Conservation (phyloP, 1,140 invertebrate genomes). For the Drosophila baimaii region DNA sequence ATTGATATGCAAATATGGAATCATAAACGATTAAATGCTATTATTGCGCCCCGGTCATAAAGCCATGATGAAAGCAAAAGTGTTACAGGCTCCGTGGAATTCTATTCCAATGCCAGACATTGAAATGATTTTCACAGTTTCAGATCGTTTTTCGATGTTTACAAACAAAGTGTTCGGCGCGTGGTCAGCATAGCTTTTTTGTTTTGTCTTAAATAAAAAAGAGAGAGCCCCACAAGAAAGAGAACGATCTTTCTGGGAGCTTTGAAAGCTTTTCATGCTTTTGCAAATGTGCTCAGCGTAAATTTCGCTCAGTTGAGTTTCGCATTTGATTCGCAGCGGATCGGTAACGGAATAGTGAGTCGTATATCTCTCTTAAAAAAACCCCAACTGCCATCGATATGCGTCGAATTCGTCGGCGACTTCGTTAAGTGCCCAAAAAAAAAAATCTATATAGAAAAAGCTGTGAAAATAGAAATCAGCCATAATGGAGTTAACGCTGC, state of each 20-base stretch:
- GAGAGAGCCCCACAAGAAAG: slow-evolving; percentile 7
- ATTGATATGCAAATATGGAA: slow-evolving; percentile 55
- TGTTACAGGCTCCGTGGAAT: slow-evolving; percentile 38
- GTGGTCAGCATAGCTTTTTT: slow-evolving; percentile 45
- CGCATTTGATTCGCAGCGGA: slow-evolving; percentile 39
- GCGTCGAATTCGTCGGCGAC: slow-evolving; percentile 33
- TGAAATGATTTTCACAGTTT: slow-evolving; percentile 65
- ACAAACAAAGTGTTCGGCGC: slow-evolving; percentile 68
- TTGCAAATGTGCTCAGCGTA: slow-evolving; percentile 15
- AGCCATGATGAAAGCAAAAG: slow-evolving; percentile 65
- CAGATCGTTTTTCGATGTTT: slow-evolving; percentile 53
- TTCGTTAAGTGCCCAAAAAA: slow-evolving; percentile 23
- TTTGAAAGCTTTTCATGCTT: slow-evolving; percentile 47
- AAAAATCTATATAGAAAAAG: slow-evolving; percentile 18
- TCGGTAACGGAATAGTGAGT: slow-evolving; percentile 17
- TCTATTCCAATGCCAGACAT: slow-evolving; percentile 41
- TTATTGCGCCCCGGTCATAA: slow-evolving; percentile 26
- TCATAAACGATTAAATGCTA: slow-evolving; percentile 19
- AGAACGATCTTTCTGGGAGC: slow-evolving; percentile 31
- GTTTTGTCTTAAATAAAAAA: slow-evolving; percentile 1
- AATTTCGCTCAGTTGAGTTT: slow-evolving; percentile 54
- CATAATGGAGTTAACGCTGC: slow-evolving; percentile 52
- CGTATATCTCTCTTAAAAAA: background rate
- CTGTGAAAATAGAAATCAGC: slow-evolving; percentile 25
- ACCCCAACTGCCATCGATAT: slow-evolving; percentile 15